Evolutionary conservation across 2,888 invertebrate genomes (phyloP), one percentile per base, ranked within the genome.

Genomic region (Phrixothrix hirtus): DNA sequence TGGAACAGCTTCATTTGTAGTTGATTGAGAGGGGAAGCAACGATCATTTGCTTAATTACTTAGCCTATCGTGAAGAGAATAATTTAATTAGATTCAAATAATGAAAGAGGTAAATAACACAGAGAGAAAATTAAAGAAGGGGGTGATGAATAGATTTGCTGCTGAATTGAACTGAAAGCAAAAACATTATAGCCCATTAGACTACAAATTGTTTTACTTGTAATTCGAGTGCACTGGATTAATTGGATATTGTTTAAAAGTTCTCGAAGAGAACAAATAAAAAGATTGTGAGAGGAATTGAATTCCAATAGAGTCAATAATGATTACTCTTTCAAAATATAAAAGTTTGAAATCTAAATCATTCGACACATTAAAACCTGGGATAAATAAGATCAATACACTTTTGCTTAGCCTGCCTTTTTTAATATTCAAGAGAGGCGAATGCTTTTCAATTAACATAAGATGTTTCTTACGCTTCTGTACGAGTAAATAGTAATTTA

Each of bases 31-130:
- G 42, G 52, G 45, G 47, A 55, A 61, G 63, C 66, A 65, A 65
- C 62, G 66, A 68, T 66, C 68, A 65, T 67, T 63, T 61, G 61
- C 66, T 67, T 68, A 69, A 69, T 69, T 69, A 68, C 66, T 61
- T 55, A 56, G 64, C 65, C 66, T 68, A 69, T 68, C 67, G 68
- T 37, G 64, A 51, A 59, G 64, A 59, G 65, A 64, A 68, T 68
- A 68, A 69, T 68, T 68, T 68, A 66, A 68, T 68, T 64, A 67
- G 59, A 62, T 60, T 59, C 58, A 46, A 59, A 63, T 63, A 61
- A 63, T 59, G 63, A 60, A 51, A 45, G 37, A 42, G 46, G 51
- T 37, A 51, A 52, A 57, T 59, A 51, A 55, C 46, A 56, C 55
- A 51, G 46, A 46, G 47, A 55, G 62, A 58, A 59, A 62, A 62